phyloP scores from a whole-genome alignment of 2,113 vertebrate species.

The Galeopterus variegatus region DNA sequence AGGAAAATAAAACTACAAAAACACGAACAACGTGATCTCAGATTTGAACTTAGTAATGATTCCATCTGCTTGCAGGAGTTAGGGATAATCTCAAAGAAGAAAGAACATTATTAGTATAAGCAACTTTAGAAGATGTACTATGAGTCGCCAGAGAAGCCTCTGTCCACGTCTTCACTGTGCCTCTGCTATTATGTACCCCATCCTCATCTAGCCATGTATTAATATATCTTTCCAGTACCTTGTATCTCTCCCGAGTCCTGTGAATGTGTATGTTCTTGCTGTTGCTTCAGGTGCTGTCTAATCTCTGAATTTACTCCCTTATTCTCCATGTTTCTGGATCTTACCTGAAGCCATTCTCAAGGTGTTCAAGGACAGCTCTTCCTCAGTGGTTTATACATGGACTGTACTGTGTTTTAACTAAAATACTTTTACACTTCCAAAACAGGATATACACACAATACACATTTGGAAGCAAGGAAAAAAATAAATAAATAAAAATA shows the following conservation, averaged over 20 bases:
- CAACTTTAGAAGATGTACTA: neutral
- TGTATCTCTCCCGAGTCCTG: neutral
- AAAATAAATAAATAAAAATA: neutral
- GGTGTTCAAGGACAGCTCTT: neutral
- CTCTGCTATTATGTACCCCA: too few relatives aligned
- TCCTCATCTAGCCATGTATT: too few relatives aligned
- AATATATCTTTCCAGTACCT: neutral
- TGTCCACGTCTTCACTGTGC: accelerated
- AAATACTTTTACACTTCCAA: neutral
- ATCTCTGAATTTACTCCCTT: neutral
- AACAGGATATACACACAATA: neutral
- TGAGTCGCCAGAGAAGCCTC: neutral
- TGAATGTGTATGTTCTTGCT: neutral
- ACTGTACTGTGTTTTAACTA: neutral
- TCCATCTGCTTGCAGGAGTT: neutral
- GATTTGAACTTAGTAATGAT: too few relatives aligned
- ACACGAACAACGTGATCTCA: too few relatives aligned
- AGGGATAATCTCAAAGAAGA: neutral
- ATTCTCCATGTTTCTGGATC: neutral
- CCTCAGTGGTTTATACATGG: neutral
- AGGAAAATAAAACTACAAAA: neutral
- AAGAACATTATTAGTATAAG: neutral
- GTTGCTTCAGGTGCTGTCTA: accelerated
- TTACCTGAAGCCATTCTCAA: neutral
- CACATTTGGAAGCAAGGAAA: neutral